Evolutionary conservation across 2,888 invertebrate genomes (phyloP), one percentile per base, ranked within the genome.

Genomic region (Yponomeuta cagnagella): DNA sequence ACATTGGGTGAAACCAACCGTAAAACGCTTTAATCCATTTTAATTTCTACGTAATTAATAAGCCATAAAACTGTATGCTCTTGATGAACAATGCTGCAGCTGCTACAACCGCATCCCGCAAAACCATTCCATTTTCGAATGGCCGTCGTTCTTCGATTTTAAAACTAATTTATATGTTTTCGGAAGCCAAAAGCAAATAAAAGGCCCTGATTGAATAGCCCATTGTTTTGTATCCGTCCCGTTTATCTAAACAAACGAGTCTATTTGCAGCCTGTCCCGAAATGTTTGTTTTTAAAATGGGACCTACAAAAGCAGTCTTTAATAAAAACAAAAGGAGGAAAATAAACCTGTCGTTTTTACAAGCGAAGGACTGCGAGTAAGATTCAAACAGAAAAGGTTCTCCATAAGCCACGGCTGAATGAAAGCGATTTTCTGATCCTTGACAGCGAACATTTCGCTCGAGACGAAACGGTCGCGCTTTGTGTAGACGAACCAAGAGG

Each of bases 371-470:
- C 15, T 12, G 4, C 3, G 52, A 15, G 52, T 74, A 70, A 74
- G 75, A 73, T 79, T 79, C 77, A 72, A 72, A 73, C 74, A 71
- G 65, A 77, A 77, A 77, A 78, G 76, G 73, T 72, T 71, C 72
- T 70, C 52, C 48, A 48, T 58, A 67, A 69, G 70, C 66, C 70
- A 15, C 37, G 33, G 70, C 71, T 71, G 70, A 30, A 71, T 71
- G 70, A 30, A 71, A 73, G 70, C 70, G 71, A 71, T 67, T 65
- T 73, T 76, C 72, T 76, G 76, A 75, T 78, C 75, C 77, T 74
- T 75, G 76, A 73, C 75, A 79, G 77, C 74, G 74, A 74, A 72
- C 73, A 77, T 77, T 79, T 76, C 73, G 74, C 78, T 72, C 79
- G 76, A 76, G 74, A 75, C 74, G 72, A 75, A 72, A 75, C 74